Evolutionary conservation across 1,140 invertebrate genomes (phyloP).

Genomic region (Scaptomyza pallida): DNA sequence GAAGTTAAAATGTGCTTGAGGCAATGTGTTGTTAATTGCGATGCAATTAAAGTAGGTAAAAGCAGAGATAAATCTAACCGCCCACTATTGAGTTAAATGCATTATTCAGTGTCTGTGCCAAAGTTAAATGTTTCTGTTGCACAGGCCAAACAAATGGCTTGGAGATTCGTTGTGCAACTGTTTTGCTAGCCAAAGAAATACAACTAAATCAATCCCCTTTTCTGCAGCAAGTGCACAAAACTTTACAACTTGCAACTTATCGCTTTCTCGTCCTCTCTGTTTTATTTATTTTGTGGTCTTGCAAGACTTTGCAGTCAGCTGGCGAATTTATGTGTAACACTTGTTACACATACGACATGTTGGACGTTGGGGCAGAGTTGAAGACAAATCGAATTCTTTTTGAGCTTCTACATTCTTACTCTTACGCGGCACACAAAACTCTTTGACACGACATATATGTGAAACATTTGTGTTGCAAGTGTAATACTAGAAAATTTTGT

Average conservation of each 20-base stretch:
- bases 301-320: constrained; percentile 10
- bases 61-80: not conserved
- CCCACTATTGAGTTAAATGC: not conserved
- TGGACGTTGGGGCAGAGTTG: constrained; percentile 52
- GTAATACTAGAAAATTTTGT: no score
- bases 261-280: not conserved
- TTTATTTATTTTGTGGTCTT: constrained; percentile 42
- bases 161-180: constrained; percentile 20
- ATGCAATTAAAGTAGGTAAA: not conserved
- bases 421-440: constrained; percentile 45
- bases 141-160: constrained; percentile 20
- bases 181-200: not conserved
- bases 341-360: constrained; percentile 76
- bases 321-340: constrained; percentile 70
- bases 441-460: no score
- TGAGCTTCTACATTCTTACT: not conserved
- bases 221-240: not conserved
- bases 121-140: constrained; percentile 6
- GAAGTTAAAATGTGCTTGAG: no score
- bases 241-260: constrained; percentile 15
- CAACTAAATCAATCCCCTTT: constrained; percentile 14
- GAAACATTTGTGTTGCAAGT: no score
- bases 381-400: constrained; percentile 71
- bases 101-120: not conserved
- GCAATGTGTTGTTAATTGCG: constrained; percentile 1